phyloP scores from a whole-genome alignment of 1,140 invertebrate species.

The Musca domestica region DNA sequence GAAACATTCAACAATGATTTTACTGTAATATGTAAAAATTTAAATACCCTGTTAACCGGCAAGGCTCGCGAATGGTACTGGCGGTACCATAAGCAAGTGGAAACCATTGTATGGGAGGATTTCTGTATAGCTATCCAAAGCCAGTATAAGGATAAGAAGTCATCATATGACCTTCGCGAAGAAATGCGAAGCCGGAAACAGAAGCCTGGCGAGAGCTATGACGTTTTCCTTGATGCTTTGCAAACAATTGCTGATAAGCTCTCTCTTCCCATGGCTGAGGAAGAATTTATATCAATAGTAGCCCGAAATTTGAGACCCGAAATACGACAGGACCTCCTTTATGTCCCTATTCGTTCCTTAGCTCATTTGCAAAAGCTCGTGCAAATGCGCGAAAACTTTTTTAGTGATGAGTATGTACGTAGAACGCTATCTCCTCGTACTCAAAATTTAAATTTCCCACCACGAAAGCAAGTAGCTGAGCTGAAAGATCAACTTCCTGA shows the following conservation, averaged over 20 bases:
- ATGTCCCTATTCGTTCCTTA: too few species aligned
- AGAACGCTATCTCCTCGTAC: too few species aligned
- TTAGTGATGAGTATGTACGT: not conserved
- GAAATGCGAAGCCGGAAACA: conserved; percentile 13
- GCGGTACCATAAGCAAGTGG: not conserved
- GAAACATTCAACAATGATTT: too few species aligned
- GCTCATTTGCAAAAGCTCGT: not conserved
- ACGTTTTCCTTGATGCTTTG: not conserved
- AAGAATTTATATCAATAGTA: not conserved
- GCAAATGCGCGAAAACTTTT: not conserved
- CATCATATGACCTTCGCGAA: not conserved
- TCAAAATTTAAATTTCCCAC: too few species aligned
- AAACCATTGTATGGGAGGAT: too few species aligned
- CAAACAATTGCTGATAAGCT: not conserved
- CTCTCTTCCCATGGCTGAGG: too few species aligned
- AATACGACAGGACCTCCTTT: not conserved
- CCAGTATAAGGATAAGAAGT: too few species aligned
- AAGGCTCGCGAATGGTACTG: conserved; percentile 15
- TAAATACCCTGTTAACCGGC: not conserved
- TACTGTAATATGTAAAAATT: not conserved
- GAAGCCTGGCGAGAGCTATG: conserved; percentile 9
- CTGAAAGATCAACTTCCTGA: too few species aligned
- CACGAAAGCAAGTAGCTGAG: too few species aligned
- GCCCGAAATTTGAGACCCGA: not conserved
- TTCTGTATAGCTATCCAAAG: too few species aligned